Conservation (phyloP, 2,113 vertebrate species). For the Dunckerocampus dactyliophorus region DNA sequence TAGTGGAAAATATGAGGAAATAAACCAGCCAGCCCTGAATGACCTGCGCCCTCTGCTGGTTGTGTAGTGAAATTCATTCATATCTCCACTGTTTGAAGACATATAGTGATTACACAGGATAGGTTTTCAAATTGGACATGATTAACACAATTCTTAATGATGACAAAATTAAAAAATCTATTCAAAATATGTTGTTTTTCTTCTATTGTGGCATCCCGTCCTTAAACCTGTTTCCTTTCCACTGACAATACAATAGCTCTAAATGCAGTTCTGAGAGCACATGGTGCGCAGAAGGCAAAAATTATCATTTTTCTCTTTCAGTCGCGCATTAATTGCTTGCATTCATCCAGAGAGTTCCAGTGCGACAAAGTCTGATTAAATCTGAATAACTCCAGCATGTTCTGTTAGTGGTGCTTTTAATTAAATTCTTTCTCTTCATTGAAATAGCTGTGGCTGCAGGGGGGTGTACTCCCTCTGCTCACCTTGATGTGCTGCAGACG, state of each 20-base stretch:
- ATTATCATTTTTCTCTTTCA: constrained; percentile 48
- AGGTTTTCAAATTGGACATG: background rate
- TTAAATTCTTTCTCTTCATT: constrained; percentile 44
- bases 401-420: constrained; percentile 43
- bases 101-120: too few species aligned
- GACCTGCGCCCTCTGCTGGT: too few species aligned
- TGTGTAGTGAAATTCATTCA: too few species aligned
- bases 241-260: constrained; percentile 6
- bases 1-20: too few species aligned
- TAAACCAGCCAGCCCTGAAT: too few species aligned
- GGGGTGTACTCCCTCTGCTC: constrained; percentile 16
- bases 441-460: constrained; percentile 24
- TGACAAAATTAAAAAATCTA: background rate
- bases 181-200: background rate
- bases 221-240: background rate
- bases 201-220: background rate
- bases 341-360: constrained; percentile 32
- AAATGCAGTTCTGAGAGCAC: constrained; percentile 20
- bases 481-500: constrained; percentile 55
- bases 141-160: background rate
- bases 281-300: constrained; percentile 17
- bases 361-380: constrained; percentile 40
- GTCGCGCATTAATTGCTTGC: constrained; percentile 42
- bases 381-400: constrained; percentile 32
- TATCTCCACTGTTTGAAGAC: too few species aligned